Base-by-base conservation (phyloP, 1,140 invertebrate genomes). In the Zelostemma sp. region DNA sequence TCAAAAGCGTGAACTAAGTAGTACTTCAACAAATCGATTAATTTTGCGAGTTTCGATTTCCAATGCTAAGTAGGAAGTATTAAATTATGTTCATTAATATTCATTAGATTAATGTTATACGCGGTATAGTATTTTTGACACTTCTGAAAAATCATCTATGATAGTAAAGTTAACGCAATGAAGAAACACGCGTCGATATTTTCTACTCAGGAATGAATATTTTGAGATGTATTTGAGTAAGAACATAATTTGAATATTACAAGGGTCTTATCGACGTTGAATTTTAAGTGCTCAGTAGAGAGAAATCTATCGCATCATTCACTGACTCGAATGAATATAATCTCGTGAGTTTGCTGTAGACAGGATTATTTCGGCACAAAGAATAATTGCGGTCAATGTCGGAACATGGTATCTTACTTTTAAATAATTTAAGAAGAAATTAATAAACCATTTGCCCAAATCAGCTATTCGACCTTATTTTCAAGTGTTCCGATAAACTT, bases 391-490 rank as follows among this genome's bases (percentile, higher is more conserved):
- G n/a, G n/a, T n/a, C n/a, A n/a, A 25, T 6, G 48, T 5, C 19
- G 38, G 28, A 65, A 65, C 62, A 58, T 25, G 62, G 55, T 58
- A 65, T 56, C 41, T 65, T 55, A 58, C 48, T 59, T 66, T 66
- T 31, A 14, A 35, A 21, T 41, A 53, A 62, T n/a, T n/a, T n/a
- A n/a, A n/a, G n/a, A n/a, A n/a, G n/a, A n/a, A n/a, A n/a, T n/a
- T n/a, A n/a, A n/a, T n/a, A n/a, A n/a, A n/a, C n/a, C n/a, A n/a
- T n/a, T n/a, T n/a, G n/a, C n/a, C n/a, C n/a, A n/a, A n/a, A n/a
- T n/a, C n/a, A n/a, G n/a, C n/a, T n/a, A n/a, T n/a, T n/a, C n/a
- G n/a, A n/a, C n/a, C n/a, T n/a, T n/a, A n/a, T n/a, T n/a, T n/a
- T n/a, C n/a, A n/a, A n/a, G n/a, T n/a, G n/a, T n/a, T n/a, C n/a